Evolutionary conservation across 2,797 vertebrate genomes (phyloP), one percentile per base, ranked within the genome.

Genomic region (Brachyalestes nurse): DNA sequence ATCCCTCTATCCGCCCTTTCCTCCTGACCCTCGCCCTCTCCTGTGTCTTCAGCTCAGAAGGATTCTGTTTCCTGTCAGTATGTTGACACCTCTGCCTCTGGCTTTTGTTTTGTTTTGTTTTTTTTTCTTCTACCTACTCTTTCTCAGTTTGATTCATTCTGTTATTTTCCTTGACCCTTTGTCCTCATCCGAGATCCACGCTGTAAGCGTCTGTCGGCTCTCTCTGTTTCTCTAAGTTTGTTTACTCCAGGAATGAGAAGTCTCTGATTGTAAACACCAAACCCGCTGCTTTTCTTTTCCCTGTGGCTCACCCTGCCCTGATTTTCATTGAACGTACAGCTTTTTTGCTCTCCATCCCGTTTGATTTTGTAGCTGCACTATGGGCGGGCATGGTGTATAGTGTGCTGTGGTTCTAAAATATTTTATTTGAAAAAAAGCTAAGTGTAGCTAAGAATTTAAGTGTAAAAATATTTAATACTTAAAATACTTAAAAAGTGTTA

Each of bases 1-100:
- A 28, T 53, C 55, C 58, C n/a, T 21, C 42, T 21, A n/a, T 42
- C 57, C 67, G 23, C 49, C 16, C 21, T 65, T 16, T n/a, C 25
- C 70, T 78, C 34, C 38, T 69, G 53, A 74, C 70, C 75, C 70
- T 74, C 76, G 25, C 53, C 58, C 69, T 55, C 55, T 75, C 45
- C 34, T 47, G n/a, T 74, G 47, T 78, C 64, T 70, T 23, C 38
- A 62, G 55, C 71, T 61, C 62, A 19, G 55, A 79, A 25, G 2
- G n/a, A 72, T 57, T 47, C 62, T 62, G 64, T 79, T 79, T 78
- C 45, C 25, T 78, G 76, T 75, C 77, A 62, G 55, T 12, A 25
- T 66, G 80, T 73, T 67, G 77, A 83, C 78, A 67, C 60, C 78
- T 80, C 51, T 72, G 38, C 73, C 72, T 51, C 79, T 83, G 79